Conservation (phyloP, 2,113 vertebrate species). For the Rhizomys pruinosus region DNA sequence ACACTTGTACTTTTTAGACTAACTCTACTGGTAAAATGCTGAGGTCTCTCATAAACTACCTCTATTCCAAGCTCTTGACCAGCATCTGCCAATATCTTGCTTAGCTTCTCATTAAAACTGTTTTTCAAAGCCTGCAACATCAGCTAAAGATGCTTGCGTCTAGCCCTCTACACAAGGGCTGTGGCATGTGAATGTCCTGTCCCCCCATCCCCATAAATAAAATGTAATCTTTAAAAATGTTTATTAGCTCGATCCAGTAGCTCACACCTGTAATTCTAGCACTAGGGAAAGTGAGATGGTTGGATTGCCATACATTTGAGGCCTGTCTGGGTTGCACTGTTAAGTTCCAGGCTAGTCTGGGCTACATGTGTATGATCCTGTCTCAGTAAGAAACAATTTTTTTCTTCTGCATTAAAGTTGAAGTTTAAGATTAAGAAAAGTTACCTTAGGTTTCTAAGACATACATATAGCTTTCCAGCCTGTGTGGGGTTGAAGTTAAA, state of each 20-base stretch:
- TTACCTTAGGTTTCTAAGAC: background rate
- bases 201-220: background rate
- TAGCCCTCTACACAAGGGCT: too few relatives aligned
- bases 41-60: background rate
- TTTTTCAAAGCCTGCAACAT: background rate
- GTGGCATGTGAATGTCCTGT: too few relatives aligned
- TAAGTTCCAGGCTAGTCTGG: background rate
- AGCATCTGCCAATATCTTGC: background rate
- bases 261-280: background rate
- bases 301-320: background rate
- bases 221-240: background rate
- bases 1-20: slow-evolving; percentile 60
- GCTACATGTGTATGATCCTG: background rate
- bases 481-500: background rate
- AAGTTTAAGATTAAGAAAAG: background rate
- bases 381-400: background rate
- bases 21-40: slow-evolving; percentile 48
- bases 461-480: background rate
- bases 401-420: background rate
- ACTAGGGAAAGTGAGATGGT: background rate
- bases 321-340: background rate
- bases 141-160: background rate
- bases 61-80: background rate
- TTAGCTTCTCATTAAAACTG: slow-evolving; percentile 24
- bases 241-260: background rate